Percentiles rank a stretch among this genome's conserved stretches.
These are phyloP conservation scores for Himalopsyche tibetana DNA, from an alignment of 2,888 invertebrate species.

Conservation along the genomic window DNA sequence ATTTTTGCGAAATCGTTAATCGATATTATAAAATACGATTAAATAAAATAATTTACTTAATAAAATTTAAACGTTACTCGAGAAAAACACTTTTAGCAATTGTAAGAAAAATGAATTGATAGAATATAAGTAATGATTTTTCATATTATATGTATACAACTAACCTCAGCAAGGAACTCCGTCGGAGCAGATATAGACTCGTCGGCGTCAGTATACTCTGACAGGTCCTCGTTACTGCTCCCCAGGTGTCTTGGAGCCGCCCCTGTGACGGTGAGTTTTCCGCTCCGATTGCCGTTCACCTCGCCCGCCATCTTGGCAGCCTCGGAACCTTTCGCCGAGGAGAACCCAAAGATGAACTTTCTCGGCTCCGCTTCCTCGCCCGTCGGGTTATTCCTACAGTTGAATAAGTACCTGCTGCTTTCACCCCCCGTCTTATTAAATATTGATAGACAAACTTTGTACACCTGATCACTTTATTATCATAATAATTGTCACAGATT, in stretches of 20 bases:
- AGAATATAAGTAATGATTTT: too few species aligned
- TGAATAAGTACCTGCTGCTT: conserved; percentile 47
- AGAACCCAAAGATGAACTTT: conserved; percentile 15
- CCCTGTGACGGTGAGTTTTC: conserved; percentile 1
- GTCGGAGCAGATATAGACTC: conserved; percentile 86
- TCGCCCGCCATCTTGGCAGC: conserved; percentile 48
- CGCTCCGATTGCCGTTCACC: conserved; percentile 52
- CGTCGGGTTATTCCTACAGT: conserved; percentile 16
- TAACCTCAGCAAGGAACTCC: conserved; percentile 84
- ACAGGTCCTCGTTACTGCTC: conserved; percentile 81
- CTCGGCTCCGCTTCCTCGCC: neutral
- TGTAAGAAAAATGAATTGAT: too few species aligned
- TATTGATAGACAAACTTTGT: neutral
- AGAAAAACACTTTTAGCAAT: too few species aligned
- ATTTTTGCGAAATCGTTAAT: too few species aligned
- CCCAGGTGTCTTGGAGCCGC: conserved; percentile 69
- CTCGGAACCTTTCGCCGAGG: conserved; percentile 29
- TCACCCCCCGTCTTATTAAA: conserved; percentile 48
- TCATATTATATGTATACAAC: too few species aligned
- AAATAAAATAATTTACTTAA: too few species aligned
- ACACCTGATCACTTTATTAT: neutral
- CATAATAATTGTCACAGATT: conserved; percentile 14
- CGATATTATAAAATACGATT: too few species aligned
- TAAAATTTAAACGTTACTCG: too few species aligned
- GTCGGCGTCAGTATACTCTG: conserved; percentile 83